Conservation (phyloP, 2,888 invertebrate genomes). For the Pelosia muscerda region DNA sequence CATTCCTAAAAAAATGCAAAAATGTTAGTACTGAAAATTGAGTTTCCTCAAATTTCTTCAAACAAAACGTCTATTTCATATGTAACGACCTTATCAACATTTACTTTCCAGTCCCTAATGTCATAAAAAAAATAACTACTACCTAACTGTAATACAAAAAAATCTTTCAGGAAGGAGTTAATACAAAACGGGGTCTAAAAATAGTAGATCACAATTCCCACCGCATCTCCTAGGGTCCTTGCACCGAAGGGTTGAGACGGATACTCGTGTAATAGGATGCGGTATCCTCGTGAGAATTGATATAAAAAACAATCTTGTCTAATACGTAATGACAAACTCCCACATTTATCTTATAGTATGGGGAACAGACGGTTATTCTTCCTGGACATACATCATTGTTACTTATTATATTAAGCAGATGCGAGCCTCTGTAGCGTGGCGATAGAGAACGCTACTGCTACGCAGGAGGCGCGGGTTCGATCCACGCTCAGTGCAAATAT, state of each 20-base stretch:
- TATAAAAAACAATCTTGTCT: slow-evolving; percentile 27
- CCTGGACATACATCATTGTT: neutral
- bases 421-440: neutral
- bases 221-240: slow-evolving; percentile 34
- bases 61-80: too few species aligned
- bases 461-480: too few species aligned
- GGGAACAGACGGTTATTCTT: neutral
- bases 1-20: too few species aligned
- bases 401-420: slow-evolving; percentile 8
- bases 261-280: slow-evolving; percentile 42
- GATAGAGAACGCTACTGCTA: too few species aligned
- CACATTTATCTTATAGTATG: slow-evolving; percentile 16
- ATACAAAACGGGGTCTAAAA: slow-evolving; percentile 31
- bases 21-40: too few species aligned
- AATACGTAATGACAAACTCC: slow-evolving; percentile 5
- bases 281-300: slow-evolving; percentile 47
- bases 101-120: too few species aligned
- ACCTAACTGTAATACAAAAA: too few species aligned
- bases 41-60: too few species aligned
- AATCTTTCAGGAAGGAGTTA: slow-evolving; percentile 4
- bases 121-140: too few species aligned
- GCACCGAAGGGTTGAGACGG: slow-evolving; percentile 32
- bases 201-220: slow-evolving; percentile 41
- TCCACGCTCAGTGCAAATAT: too few species aligned
- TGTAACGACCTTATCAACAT: too few species aligned